Evolutionary conservation across 1,140 invertebrate genomes (phyloP).

Genomic region (Antheraea mylitta): DNA sequence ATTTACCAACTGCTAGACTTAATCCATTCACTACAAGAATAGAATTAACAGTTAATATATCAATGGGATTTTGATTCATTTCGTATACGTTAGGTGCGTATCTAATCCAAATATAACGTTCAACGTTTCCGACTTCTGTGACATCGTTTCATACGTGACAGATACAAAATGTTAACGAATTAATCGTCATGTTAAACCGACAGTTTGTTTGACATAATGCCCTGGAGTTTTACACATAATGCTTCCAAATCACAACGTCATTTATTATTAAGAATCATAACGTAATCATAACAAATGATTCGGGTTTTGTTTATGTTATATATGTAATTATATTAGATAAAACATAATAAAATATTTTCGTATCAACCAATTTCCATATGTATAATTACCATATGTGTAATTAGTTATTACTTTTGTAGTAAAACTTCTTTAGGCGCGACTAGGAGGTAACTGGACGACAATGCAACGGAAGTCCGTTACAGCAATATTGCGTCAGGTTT

Average conservation of each 20-base stretch:
- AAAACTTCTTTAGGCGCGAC: too few species aligned
- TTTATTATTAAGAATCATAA: not conserved
- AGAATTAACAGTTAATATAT: slow-evolving; percentile 6
- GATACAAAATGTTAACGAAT: slow-evolving; percentile 16
- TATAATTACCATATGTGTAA: too few species aligned
- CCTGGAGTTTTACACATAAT: slow-evolving; percentile 7
- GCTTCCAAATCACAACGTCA: slow-evolving; percentile 8
- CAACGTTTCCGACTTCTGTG: slow-evolving; percentile 4
- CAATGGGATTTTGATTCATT: slow-evolving; percentile 4
- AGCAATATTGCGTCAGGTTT: too few species aligned
- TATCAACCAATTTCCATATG: too few species aligned
- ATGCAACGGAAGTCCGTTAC: too few species aligned
- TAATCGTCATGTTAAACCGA: slow-evolving; percentile 10
- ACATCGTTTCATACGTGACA: slow-evolving; percentile 11
- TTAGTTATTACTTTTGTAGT: too few species aligned
- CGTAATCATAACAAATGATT: not conserved
- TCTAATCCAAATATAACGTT: slow-evolving; percentile 4
- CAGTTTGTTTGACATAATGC: slow-evolving; percentile 17
- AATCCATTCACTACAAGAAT: slow-evolving; percentile 2
- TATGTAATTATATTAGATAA: too few species aligned
- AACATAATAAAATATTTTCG: too few species aligned
- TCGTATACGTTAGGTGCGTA: not conserved
- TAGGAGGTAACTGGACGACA: too few species aligned
- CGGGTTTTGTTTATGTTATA: not conserved
- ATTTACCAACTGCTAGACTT: slow-evolving; percentile 1